Evolutionary conservation across 2,113 vertebrate species (phyloP).

Genomic region (Zootoca vivipara): DNA sequence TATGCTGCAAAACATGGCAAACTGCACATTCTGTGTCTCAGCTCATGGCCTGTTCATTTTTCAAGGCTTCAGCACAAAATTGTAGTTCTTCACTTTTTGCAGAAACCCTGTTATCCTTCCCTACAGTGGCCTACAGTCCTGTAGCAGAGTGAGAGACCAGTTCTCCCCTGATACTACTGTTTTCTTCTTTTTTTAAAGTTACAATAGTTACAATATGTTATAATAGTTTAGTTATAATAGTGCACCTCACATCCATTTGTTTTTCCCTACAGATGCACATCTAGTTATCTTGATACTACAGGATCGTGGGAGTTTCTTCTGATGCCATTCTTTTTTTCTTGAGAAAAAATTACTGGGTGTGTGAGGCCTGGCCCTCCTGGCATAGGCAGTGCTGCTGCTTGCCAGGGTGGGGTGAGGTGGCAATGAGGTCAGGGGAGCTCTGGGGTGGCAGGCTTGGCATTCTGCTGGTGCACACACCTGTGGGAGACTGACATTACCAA

Average conservation of each 20-base stretch:
- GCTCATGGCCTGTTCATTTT: background rate
- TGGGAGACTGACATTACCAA: too few species aligned
- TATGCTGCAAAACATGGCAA: background rate
- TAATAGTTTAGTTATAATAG: background rate
- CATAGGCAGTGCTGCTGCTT: too few species aligned
- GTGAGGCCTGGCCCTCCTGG: too few species aligned
- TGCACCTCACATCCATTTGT: background rate
- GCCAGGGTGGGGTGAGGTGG: too few species aligned
- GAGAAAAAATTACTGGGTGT: too few species aligned
- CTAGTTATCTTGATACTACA: background rate
- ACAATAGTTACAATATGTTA: too few species aligned
- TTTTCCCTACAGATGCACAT: background rate
- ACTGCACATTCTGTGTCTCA: background rate
- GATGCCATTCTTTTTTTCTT: too few species aligned
- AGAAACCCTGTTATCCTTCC: background rate
- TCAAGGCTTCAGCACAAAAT: background rate
- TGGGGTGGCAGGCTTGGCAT: too few species aligned
- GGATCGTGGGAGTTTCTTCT: too few species aligned
- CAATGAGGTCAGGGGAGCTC: too few species aligned
- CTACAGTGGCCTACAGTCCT: background rate
- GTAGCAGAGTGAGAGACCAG: background rate
- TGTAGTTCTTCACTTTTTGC: background rate
- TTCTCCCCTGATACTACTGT: background rate
- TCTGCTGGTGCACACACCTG: too few species aligned
- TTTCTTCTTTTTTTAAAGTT: background rate